Evolutionary conservation across 2,888 invertebrate genomes (phyloP).

Genomic region (Patella depressa): DNA sequence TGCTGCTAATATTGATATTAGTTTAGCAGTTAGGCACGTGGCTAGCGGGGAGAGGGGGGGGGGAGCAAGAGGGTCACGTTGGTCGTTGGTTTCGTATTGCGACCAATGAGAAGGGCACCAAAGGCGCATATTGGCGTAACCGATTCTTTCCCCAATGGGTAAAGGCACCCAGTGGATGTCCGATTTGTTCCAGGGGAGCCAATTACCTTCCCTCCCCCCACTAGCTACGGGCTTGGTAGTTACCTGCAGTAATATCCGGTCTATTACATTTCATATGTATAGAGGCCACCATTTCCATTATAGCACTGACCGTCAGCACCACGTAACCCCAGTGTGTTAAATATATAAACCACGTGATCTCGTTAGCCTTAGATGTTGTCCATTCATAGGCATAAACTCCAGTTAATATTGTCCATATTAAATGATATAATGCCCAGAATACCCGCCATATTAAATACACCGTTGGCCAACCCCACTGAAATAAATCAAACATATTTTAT

Average conservation of each 20-base stretch:
- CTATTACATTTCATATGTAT: neutral
- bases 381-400: slow-evolving; percentile 10
- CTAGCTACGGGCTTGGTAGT: too few species aligned
- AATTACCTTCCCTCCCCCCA: too few species aligned
- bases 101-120: too few species aligned
- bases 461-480: slow-evolving; percentile 16
- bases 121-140: too few species aligned
- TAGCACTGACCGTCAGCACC: slow-evolving; percentile 19
- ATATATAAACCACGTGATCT: slow-evolving; percentile 32
- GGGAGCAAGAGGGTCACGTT: too few species aligned
- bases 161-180: too few species aligned
- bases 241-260: slow-evolving; percentile 13
- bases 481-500: neutral
- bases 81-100: too few species aligned
- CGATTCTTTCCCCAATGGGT: too few species aligned
- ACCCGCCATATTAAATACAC: slow-evolving; percentile 4
- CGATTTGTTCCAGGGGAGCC: too few species aligned
- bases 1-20: too few species aligned
- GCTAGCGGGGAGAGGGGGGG: too few species aligned
- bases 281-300: slow-evolving; percentile 23
- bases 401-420: slow-evolving; percentile 2
- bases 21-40: too few species aligned
- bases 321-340: slow-evolving; percentile 34
- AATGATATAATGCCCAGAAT: slow-evolving; percentile 5
- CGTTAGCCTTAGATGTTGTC: slow-evolving; percentile 8